phyloP scores from a whole-genome alignment of 2,888 invertebrate genomes.

The Bombylius discolor region DNA sequence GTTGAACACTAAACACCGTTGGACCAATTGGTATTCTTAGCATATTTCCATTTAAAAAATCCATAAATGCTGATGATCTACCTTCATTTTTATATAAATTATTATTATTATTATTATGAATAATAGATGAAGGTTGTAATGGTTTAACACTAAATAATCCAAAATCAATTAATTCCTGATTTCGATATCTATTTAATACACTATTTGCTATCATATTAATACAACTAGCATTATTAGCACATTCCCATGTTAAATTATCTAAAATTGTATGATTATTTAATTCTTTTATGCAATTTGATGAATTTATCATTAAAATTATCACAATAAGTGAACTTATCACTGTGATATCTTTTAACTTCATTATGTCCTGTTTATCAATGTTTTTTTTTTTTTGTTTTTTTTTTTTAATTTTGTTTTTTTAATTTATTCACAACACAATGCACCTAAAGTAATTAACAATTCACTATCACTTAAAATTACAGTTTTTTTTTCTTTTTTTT shows the following conservation, averaged over 20 bases:
- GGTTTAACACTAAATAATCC: conserved; percentile 45
- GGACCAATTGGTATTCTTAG: conserved; percentile 33
- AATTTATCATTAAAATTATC: neutral
- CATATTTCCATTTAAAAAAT: conserved; percentile 32
- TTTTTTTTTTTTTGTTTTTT: too few relatives aligned
- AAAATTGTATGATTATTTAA: conserved; percentile 13
- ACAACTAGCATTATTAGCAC: conserved; percentile 50
- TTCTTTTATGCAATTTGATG: neutral
- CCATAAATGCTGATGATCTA: conserved; percentile 27
- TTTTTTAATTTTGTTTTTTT: too few relatives aligned
- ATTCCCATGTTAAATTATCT: conserved; percentile 35
- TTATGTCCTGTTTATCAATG: too few relatives aligned
- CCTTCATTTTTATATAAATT: conserved; percentile 7
- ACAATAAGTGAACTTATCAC: too few relatives aligned
- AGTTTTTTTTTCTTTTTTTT: too few relatives aligned
- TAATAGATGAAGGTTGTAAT: conserved; percentile 23
- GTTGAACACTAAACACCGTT: conserved; percentile 34
- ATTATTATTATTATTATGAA: conserved; percentile 17
- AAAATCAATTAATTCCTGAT: conserved; percentile 42
- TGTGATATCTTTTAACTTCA: too few relatives aligned
- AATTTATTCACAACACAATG: too few relatives aligned
- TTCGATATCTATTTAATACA: conserved; percentile 40
- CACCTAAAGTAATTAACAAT: too few relatives aligned
- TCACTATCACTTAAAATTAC: too few relatives aligned
- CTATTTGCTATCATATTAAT: conserved; percentile 41